phyloP scores from a whole-genome alignment of 2,797 vertebrate genomes.

The Lepidocolaptes lacrymiger region DNA sequence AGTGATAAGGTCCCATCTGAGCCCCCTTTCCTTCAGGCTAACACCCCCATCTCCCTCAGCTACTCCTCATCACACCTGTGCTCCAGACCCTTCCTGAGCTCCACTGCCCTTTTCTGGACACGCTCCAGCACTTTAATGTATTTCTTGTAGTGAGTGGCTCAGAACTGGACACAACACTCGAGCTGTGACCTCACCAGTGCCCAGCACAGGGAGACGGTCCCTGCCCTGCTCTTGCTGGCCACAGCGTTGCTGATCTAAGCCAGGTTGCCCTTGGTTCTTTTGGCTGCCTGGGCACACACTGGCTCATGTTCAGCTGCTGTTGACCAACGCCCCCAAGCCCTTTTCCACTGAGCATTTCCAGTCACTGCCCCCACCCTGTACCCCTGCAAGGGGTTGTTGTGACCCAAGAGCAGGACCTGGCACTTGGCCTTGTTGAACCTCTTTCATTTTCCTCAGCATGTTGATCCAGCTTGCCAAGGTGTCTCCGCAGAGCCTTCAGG shows the following conservation, averaged over 20 bases:
- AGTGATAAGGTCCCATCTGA: rapidly evolving
- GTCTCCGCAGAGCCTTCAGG: no score
- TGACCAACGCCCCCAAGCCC: rapidly evolving
- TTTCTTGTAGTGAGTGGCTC: rapidly evolving
- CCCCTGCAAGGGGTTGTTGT: not conserved
- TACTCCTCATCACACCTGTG: not conserved
- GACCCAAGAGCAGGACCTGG: rapidly evolving
- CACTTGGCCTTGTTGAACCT: not conserved
- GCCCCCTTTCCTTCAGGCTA: not conserved
- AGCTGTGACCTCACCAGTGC: rapidly evolving
- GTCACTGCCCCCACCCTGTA: not conserved
- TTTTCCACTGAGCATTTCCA: not conserved
- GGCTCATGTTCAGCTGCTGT: not conserved
- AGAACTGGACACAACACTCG: rapidly evolving
- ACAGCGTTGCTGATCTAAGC: not conserved
- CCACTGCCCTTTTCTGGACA: not conserved
- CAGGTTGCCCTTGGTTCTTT: not conserved
- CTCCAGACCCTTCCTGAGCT: not conserved
- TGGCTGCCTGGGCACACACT: not conserved
- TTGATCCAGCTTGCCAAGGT: not conserved
- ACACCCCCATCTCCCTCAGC: not conserved
- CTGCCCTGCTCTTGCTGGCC: not conserved
- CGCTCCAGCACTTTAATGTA: rapidly evolving
- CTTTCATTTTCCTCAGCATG: rapidly evolving
- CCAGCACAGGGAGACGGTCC: rapidly evolving